Conservation (phyloP, 1,140 invertebrate genomes). For the Neocloeon triangulifer region DNA sequence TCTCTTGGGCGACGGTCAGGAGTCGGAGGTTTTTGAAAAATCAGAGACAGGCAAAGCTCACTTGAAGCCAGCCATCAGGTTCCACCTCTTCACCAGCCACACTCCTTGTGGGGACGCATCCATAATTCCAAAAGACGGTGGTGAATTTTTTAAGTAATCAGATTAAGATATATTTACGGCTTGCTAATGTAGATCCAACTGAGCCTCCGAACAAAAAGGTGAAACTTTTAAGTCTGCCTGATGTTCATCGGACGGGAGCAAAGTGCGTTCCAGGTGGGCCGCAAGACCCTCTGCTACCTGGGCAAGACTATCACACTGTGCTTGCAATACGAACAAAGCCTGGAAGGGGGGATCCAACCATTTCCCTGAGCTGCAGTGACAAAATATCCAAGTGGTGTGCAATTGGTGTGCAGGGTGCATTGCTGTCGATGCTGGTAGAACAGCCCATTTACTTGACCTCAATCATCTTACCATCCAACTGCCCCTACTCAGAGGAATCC, state of each 20-base stretch:
- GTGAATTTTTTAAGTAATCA: too few species aligned
- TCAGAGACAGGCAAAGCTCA: conserved; percentile 10
- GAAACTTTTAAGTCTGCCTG: too few species aligned
- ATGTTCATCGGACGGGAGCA: conserved; percentile 68
- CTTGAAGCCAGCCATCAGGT: conserved; percentile 34
- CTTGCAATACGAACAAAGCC: conserved; percentile 73
- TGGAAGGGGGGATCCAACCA: conserved; percentile 68
- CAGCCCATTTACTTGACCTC: conserved; percentile 42
- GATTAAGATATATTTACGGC: too few species aligned
- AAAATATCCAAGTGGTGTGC: conserved; percentile 77
- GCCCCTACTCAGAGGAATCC: conserved; percentile 33
- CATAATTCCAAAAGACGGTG: conserved; percentile 41
- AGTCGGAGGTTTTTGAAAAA: neutral
- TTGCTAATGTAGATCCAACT: too few species aligned
- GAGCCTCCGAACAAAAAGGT: too few species aligned
- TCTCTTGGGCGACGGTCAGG: conserved; percentile 11
- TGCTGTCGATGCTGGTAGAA: conserved; percentile 42
- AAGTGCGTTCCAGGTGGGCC: conserved; percentile 42
- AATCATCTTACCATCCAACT: conserved; percentile 43
- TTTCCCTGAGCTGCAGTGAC: conserved; percentile 82
- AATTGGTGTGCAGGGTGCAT: conserved; percentile 36
- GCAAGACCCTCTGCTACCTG: conserved; percentile 28
- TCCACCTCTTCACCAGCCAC: conserved; percentile 72
- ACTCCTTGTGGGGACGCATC: conserved; percentile 86
- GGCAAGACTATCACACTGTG: conserved; percentile 38